Conservation (phyloP, 2,797 vertebrate species). For the Oreortyx pictus region DNA sequence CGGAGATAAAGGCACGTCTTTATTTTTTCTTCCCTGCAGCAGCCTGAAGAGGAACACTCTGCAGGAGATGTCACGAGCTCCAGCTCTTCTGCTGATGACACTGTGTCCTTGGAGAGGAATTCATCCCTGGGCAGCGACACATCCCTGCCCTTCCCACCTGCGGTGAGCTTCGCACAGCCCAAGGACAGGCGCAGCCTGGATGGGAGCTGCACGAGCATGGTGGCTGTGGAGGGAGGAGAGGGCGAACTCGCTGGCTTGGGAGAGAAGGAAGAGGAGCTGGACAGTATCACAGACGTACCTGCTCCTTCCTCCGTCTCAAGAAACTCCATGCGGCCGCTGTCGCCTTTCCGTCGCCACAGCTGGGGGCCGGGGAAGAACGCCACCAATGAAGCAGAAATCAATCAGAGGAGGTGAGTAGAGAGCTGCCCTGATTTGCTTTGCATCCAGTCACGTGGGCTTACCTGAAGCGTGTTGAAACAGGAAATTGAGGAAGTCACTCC, state of each 20-base stretch:
- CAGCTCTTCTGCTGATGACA: slow-evolving; percentile 90
- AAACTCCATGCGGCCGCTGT: slow-evolving; percentile 85
- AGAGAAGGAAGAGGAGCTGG: slow-evolving; percentile 92
- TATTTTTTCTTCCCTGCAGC: neutral
- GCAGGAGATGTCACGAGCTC: slow-evolving; percentile 75
- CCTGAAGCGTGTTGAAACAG: neutral
- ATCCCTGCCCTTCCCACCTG: slow-evolving; percentile 76
- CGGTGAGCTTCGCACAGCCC: slow-evolving; percentile 38
- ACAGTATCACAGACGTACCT: slow-evolving; percentile 90
- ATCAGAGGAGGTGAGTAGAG: slow-evolving; percentile 89
- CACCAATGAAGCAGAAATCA: slow-evolving; percentile 88
- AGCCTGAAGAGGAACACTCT: slow-evolving; percentile 79
- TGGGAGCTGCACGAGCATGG: slow-evolving; percentile 70
- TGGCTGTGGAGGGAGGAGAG: slow-evolving; percentile 65
- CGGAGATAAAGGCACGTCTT: neutral
- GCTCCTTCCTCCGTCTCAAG: slow-evolving; percentile 79
- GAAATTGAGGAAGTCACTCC: neutral
- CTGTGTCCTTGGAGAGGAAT: slow-evolving; percentile 79
- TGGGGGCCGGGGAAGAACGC: slow-evolving; percentile 94
- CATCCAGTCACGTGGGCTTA: neutral
- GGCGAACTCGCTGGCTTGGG: slow-evolving; percentile 56
- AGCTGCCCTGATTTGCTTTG: neutral
- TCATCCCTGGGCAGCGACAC: slow-evolving; percentile 81
- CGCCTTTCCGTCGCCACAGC: slow-evolving; percentile 94
- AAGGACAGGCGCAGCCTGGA: slow-evolving; percentile 74